Evolutionary conservation across 2,113 vertebrate species (phyloP).

Genomic region (Nannobrachium achirus): DNA sequence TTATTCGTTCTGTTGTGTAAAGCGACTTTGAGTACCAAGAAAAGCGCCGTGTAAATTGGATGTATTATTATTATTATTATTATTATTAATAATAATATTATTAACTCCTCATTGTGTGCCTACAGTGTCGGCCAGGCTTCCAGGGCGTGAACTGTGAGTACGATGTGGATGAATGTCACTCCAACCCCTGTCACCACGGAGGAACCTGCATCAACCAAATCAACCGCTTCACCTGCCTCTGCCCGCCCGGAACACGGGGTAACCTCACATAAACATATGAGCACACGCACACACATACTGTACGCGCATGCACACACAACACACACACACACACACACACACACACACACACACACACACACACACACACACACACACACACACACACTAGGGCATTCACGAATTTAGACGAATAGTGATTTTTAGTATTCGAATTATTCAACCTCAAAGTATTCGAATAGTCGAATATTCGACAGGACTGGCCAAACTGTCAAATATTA

Average conservation of each 20-base stretch:
- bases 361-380: neutral
- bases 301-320: neutral
- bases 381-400: no score
- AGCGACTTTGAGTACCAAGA: no score
- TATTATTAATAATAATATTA: no score
- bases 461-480: no score
- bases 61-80: no score
- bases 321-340: neutral
- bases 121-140: slow-evolving; percentile 87
- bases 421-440: no score
- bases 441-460: no score
- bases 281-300: neutral
- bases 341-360: neutral
- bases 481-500: no score
- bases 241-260: slow-evolving; percentile 92
- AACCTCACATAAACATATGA: slow-evolving; percentile 26
- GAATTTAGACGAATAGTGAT: no score
- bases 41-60: no score
- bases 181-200: slow-evolving; percentile 86
- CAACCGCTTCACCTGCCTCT: slow-evolving; percentile 89
- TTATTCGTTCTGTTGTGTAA: no score
- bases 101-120: slow-evolving; percentile 8
- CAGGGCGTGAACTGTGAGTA: slow-evolving; percentile 93
- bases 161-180: slow-evolving; percentile 91
- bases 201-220: slow-evolving; percentile 92